Conservation (phyloP, 1,140 invertebrate species). For the Pachypsylla venusta region DNA sequence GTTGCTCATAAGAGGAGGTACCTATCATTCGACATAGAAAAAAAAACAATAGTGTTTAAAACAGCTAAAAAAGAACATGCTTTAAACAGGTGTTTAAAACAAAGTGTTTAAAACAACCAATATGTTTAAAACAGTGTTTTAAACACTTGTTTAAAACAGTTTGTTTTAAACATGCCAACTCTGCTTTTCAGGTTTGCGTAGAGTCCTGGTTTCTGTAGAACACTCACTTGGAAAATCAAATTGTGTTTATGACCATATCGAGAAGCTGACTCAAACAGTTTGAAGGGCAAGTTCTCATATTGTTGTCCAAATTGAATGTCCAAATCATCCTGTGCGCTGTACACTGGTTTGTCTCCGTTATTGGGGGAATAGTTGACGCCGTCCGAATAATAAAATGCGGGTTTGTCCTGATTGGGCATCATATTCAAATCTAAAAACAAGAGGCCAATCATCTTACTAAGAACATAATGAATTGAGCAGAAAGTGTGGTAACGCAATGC, state of each 20-base stretch:
- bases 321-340: neutral
- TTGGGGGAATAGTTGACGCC: neutral
- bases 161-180: too few relatives aligned
- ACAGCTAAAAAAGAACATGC: too few relatives aligned
- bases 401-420: neutral
- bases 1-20: too few relatives aligned
- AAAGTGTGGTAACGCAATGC: constrained; percentile 13
- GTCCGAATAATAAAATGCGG: neutral
- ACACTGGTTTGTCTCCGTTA: neutral
- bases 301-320: neutral
- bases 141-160: too few relatives aligned
- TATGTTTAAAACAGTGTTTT: too few relatives aligned
- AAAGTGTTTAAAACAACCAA: too few relatives aligned
- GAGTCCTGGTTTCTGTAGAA: constrained; percentile 13
- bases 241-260: constrained; percentile 48
- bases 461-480: neutral
- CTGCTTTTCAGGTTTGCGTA: too few relatives aligned
- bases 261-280: constrained; percentile 51
- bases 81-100: too few relatives aligned
- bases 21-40: too few relatives aligned
- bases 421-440: neutral
- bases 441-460: neutral
- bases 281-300: constrained; percentile 39
- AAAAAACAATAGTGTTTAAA: too few relatives aligned
- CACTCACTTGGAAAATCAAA: constrained; percentile 48